Conservation (phyloP, 2,113 vertebrate genomes). For the Cyanoramphus novaezelandiae region DNA sequence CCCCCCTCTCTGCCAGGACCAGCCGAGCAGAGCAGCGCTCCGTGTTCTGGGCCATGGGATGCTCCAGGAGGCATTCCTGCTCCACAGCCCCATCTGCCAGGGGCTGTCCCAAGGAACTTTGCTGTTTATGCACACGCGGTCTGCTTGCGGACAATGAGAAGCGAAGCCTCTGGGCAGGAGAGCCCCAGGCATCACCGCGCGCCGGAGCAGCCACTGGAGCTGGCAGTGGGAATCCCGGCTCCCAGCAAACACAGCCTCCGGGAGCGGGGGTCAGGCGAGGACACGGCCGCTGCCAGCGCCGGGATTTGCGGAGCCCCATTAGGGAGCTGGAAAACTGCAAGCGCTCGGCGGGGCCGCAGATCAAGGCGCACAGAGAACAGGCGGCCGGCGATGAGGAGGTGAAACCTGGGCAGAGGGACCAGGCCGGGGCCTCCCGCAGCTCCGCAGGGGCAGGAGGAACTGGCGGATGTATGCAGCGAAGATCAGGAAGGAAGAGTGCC, state of each 20-base stretch:
- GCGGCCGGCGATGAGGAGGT: fast-evolving
- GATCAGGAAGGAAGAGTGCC: neutral
- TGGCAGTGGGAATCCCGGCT: neutral
- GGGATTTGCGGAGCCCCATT: neutral
- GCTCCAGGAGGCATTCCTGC: neutral
- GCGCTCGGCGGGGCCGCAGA: neutral
- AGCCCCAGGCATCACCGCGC: neutral
- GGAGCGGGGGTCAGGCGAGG: neutral
- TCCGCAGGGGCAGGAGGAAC: neutral
- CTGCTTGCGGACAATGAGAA: neutral
- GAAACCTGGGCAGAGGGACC: neutral
- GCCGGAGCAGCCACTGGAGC: neutral
- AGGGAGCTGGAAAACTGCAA: neutral
- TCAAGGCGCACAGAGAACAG: neutral
- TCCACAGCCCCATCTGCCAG: fast-evolving
- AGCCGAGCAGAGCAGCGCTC: neutral
- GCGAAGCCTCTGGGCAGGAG: neutral
- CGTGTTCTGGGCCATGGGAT: fast-evolving
- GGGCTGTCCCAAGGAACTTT: neutral
- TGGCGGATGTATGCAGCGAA: neutral
- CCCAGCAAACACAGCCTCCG: fast-evolving
- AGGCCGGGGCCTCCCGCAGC: neutral
- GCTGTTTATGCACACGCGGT: neutral
- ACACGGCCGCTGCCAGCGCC: neutral
- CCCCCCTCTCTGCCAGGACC: neutral